Conservation (phyloP, 2,888 invertebrate genomes). For the Harmothoe impar region DNA sequence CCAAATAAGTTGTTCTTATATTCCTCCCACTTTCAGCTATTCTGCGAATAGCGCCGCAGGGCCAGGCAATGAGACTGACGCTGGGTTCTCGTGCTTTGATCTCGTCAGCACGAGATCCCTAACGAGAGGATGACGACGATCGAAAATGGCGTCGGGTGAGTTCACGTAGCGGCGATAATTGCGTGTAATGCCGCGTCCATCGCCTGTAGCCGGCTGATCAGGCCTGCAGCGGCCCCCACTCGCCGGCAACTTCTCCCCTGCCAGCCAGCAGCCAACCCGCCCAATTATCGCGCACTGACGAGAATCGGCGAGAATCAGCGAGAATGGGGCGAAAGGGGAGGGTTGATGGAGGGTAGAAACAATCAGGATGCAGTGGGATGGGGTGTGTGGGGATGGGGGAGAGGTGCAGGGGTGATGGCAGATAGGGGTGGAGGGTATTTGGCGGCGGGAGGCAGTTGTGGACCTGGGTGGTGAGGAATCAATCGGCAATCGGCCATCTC, state of each 20-base stretch:
- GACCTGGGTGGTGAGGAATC: constrained; percentile 34
- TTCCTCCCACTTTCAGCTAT: too few relatives aligned
- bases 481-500: constrained; percentile 38
- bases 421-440: background rate
- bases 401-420: background rate
- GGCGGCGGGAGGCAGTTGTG: background rate
- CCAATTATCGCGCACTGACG: constrained; percentile 25
- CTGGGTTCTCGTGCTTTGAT: constrained; percentile 50
- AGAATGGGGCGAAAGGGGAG: constrained; percentile 17
- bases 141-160: constrained; percentile 51
- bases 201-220: constrained; percentile 55
- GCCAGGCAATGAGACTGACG: constrained; percentile 42
- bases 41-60: background rate
- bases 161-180: constrained; percentile 52
- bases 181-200: constrained; percentile 40
- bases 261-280: background rate
- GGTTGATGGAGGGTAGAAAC: constrained; percentile 46
- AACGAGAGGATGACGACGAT: constrained; percentile 55
- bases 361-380: background rate
- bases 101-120: constrained; percentile 28
- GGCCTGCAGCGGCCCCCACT: constrained; percentile 7
- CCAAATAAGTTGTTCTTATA: too few relatives aligned
- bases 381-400: background rate
- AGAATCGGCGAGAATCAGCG: background rate
- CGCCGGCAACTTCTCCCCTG: background rate